phyloP scores from a whole-genome alignment of 1,140 invertebrate genomes.

The Aphis gossypii region DNA sequence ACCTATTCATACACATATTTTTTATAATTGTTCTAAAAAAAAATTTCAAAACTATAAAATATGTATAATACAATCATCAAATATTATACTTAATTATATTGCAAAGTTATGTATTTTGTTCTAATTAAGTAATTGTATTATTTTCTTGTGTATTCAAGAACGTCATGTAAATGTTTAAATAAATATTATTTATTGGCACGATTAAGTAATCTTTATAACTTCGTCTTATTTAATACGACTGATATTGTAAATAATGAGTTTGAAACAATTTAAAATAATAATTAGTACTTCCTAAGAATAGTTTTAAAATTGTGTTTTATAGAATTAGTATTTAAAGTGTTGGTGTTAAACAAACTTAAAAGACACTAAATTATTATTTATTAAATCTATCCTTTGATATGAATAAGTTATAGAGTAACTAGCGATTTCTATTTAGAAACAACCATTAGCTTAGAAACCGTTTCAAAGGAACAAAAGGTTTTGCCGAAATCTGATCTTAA shows the following conservation, averaged over 20 bases:
- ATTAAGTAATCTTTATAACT: too few species aligned
- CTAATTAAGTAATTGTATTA: too few species aligned
- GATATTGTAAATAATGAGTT: neutral
- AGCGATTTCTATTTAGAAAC: neutral
- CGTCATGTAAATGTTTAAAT: too few species aligned
- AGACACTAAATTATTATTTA: neutral
- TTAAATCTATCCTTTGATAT: neutral
- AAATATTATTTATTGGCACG: too few species aligned
- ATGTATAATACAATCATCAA: neutral
- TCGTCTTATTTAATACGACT: too few species aligned
- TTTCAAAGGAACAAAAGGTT: constrained; percentile 50
- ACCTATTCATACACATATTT: neutral
- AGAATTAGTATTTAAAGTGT: neutral
- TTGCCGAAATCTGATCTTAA: constrained; percentile 51
- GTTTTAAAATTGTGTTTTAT: neutral
- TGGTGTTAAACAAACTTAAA: neutral
- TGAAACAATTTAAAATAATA: neutral
- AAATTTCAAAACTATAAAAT: neutral
- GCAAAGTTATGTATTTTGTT: too few species aligned
- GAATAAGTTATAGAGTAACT: neutral
- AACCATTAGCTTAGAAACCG: neutral
- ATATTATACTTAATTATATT: neutral
- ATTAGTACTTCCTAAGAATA: neutral
- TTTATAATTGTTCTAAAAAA: too few species aligned
- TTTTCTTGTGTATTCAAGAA: too few species aligned